Conservation (phyloP, 2,113 vertebrate genomes). For the Tachycineta bicolor region DNA sequence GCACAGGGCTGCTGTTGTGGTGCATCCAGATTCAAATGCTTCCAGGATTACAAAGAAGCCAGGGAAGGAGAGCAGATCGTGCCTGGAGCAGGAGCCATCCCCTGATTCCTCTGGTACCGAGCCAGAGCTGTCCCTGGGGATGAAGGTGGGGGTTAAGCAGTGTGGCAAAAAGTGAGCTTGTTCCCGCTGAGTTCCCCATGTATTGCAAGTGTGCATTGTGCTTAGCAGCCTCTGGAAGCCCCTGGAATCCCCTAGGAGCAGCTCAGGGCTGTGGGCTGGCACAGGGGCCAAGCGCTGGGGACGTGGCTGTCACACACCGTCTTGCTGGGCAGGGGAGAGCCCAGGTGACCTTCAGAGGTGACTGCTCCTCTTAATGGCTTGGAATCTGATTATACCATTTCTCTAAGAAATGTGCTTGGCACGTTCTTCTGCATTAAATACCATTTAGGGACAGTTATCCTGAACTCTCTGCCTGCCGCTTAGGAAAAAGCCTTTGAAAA, state of each 20-base stretch:
- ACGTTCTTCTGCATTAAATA: slow-evolving; percentile 18
- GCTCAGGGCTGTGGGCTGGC: background rate
- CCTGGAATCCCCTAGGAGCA: background rate
- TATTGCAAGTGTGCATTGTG: background rate
- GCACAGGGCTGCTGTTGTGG: background rate
- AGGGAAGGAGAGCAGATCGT: background rate
- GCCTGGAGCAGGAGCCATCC: background rate
- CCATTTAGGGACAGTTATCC: slow-evolving; percentile 23
- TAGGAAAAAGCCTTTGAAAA: slow-evolving; percentile 42
- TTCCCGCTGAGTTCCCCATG: accelerated
- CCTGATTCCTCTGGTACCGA: background rate
- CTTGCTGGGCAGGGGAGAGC: background rate
- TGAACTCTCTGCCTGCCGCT: slow-evolving; percentile 2
- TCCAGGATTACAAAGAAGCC: background rate
- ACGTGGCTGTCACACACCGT: background rate
- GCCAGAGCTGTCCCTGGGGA: background rate
- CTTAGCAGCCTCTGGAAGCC: background rate
- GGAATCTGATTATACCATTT: slow-evolving; percentile 37
- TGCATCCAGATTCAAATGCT: background rate
- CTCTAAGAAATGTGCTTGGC: background rate
- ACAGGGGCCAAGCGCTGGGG: background rate
- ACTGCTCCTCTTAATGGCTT: slow-evolving; percentile 25
- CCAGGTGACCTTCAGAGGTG: slow-evolving; percentile 42
- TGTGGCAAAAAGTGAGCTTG: background rate
- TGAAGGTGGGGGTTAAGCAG: background rate